phyloP scores from a whole-genome alignment of 2,113 vertebrate species.

The Chunga burmeisteri region DNA sequence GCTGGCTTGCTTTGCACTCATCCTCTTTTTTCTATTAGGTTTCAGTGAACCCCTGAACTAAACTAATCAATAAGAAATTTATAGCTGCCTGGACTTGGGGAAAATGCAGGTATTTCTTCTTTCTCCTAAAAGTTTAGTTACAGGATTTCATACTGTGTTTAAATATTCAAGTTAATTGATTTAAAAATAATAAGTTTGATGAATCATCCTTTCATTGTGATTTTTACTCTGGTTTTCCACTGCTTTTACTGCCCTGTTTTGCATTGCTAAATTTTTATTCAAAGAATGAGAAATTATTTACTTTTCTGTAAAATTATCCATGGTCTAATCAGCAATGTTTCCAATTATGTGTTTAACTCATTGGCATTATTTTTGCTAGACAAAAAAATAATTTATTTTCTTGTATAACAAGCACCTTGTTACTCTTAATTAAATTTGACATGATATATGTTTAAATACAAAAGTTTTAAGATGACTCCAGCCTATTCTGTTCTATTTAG shows the following conservation, averaged over 20 bases:
- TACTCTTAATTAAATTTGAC: neutral
- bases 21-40: neutral
- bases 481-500: neutral
- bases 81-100: neutral
- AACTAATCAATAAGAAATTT: neutral
- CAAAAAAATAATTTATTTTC: neutral
- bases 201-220: neutral
- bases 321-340: neutral
- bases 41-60: neutral
- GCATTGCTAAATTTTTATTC: neutral
- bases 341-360: neutral
- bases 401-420: neutral
- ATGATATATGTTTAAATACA: neutral
- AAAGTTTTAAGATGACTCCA: neutral
- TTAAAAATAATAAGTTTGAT: neutral
- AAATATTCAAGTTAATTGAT: neutral
- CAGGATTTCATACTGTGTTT: neutral
- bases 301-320: neutral
- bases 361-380: neutral
- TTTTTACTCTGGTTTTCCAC: neutral
- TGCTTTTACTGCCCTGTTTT: neutral
- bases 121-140: neutral
- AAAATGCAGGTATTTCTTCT: neutral
- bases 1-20: neutral
- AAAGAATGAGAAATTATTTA: neutral